Evolutionary conservation across 2,888 invertebrate genomes (phyloP).

Genomic region (Pseudococcus jackbeardsleyi): DNA sequence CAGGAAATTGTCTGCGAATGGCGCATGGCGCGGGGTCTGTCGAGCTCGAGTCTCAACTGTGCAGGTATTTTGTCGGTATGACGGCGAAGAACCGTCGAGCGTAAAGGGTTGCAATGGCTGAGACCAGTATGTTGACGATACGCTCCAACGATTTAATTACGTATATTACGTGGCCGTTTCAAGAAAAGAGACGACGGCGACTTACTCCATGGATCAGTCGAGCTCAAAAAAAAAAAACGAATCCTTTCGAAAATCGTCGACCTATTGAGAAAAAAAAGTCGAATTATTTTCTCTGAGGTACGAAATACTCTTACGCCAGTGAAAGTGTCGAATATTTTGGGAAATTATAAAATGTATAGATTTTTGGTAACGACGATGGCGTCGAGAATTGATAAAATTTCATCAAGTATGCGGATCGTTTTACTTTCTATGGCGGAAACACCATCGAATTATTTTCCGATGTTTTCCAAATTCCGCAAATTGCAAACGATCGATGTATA

Average conservation of each 20-base stretch:
- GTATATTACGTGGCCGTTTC: conserved; percentile 8
- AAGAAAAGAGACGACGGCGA: neutral
- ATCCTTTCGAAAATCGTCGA: neutral
- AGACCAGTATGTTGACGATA: conserved; percentile 34
- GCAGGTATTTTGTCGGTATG: neutral
- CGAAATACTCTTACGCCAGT: neutral
- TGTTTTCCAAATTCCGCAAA: neutral
- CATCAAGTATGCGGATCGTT: neutral
- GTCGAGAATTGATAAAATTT: neutral
- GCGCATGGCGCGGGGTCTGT: neutral
- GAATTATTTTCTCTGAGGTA: neutral
- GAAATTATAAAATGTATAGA: neutral
- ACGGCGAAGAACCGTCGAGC: neutral
- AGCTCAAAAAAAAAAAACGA: conserved; percentile 17
- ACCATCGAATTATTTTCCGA: neutral
- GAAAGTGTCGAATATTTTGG: neutral
- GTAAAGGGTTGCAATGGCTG: conserved; percentile 33
- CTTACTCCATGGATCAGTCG: neutral
- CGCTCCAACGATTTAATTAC: conserved; percentile 18
- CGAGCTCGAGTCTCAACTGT: neutral
- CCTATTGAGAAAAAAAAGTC: neutral
- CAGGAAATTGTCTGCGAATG: conserved; percentile 4
- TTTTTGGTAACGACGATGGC: neutral
- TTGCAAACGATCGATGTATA: neutral
- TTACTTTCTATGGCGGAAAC: neutral